Evolutionary conservation across 30 jellyfish, hydroid and myxozoan genomes (phyloP), one percentile per base, ranked within the genome.

Genomic region (Mastigias papua): DNA sequence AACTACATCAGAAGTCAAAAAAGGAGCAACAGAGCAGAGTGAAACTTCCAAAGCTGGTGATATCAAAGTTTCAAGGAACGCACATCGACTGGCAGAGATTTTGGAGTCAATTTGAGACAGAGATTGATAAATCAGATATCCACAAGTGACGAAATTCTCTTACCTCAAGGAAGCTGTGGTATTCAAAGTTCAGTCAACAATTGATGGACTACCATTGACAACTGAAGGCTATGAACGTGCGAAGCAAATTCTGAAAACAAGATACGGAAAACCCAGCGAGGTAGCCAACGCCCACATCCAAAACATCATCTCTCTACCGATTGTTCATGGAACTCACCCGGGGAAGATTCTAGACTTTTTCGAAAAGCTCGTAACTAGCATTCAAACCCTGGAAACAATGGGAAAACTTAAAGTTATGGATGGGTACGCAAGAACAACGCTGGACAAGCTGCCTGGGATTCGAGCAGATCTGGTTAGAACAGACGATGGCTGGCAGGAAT

Each of bases 211-310:
- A 8, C 93, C 93, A 82, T 71, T 84, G 23, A 50, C 86, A 37
- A 54, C 86, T 67, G 97, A 89, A 67, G 97, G 94, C 26, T 81
- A 89, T 37, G 94, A 89, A 73, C 67, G 94, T 26, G 94, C 97
- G 2, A 89, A 89, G 68, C 48, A 79, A 34, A 82, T 76, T 28
- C 73, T 73, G 78, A 50, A 76, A 46, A 65, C 89, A 10, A 90
- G 73, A 57, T 82, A 83, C 69, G 87, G 95, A 13, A 64, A 81
- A 62, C 26, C 91, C 16, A 81, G 87, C 21, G 95, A 90, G 67
- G 87, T 90, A 2, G 81, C 62, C 2, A 90, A 90, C 66, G 97
- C 95, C 8, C 97, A 90, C 60, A 57, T 90, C 49, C 95, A 81
- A 35, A 54, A 66, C 34, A 37, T 82, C 50, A 73, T 81, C 34